Evolutionary conservation across 2,888 invertebrate genomes (phyloP).

Genomic region (Conops quadrifasciatus): DNA sequence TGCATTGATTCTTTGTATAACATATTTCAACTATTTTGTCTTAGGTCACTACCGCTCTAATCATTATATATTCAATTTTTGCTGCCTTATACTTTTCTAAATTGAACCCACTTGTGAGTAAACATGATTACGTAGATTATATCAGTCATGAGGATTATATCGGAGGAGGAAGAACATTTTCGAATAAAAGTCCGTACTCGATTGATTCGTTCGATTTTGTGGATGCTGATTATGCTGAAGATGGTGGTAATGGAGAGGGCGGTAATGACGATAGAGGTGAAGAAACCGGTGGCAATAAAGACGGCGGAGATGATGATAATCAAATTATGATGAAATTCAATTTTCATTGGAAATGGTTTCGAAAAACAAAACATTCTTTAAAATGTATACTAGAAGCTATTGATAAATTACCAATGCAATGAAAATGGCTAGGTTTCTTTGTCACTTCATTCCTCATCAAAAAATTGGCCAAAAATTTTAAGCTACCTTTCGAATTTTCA

Average conservation of each 20-base stretch:
- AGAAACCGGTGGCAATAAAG: no score
- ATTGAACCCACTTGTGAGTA: constrained; percentile 24
- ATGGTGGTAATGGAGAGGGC: background rate
- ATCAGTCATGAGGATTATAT: constrained; percentile 19
- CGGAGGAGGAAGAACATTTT: background rate
- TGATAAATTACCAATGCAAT: background rate
- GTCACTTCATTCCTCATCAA: no score
- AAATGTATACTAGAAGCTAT: constrained; percentile 25
- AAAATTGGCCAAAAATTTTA: no score
- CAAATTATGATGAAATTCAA: no score
- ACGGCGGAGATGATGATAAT: no score
- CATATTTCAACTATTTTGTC: background rate
- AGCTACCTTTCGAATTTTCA: no score
- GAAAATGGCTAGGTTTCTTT: no score
- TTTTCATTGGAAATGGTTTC: background rate
- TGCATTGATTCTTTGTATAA: background rate
- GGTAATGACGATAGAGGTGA: no score
- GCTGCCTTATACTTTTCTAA: constrained; percentile 21
- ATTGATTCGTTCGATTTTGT: background rate
- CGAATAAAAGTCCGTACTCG: background rate
- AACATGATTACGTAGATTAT: constrained; percentile 26
- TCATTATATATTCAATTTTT: constrained; percentile 26
- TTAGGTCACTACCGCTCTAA: constrained; percentile 9
- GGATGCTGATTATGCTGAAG: background rate
- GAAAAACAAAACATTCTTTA: background rate